phyloP scores from a whole-genome alignment of 2,888 invertebrate species.

The Clunio marinus region DNA sequence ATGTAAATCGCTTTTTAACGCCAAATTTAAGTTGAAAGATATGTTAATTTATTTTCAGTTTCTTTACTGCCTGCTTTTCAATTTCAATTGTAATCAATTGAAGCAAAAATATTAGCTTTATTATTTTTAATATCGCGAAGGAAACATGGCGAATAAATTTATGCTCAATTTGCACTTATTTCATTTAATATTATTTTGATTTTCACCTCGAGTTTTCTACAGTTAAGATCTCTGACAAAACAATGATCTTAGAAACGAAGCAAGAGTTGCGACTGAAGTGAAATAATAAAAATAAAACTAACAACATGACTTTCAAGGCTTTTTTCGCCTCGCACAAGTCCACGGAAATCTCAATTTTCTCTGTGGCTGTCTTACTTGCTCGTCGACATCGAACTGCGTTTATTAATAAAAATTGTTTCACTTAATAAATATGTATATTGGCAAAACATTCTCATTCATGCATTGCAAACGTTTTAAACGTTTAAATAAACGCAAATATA shows the following conservation, averaged over 20 bases:
- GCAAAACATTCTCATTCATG: neutral
- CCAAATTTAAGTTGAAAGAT: constrained; percentile 4
- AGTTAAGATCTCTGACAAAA: neutral
- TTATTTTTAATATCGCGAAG: neutral
- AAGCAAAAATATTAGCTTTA: constrained; percentile 14
- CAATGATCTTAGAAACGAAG: neutral
- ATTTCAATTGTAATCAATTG: constrained; percentile 22
- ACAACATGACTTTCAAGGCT: constrained; percentile 3
- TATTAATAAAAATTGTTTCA: constrained; percentile 16
- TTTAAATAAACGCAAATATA: neutral
- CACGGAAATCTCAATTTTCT: constrained; percentile 20
- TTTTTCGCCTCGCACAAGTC: neutral
- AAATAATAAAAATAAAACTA: no score
- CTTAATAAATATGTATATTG: constrained; percentile 3
- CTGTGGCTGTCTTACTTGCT: neutral
- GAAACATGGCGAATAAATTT: neutral
- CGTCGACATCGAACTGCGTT: constrained; percentile 6
- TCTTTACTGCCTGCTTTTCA: neutral
- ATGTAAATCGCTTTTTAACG: neutral
- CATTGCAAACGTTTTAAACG: neutral
- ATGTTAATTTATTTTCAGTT: neutral
- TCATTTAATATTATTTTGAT: no score
- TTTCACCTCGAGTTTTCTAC: neutral
- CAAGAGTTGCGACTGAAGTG: neutral
- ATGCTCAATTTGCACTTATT: neutral